phyloP scores from a whole-genome alignment of 2,113 vertebrate genomes.

The Pholis gunnellus region DNA sequence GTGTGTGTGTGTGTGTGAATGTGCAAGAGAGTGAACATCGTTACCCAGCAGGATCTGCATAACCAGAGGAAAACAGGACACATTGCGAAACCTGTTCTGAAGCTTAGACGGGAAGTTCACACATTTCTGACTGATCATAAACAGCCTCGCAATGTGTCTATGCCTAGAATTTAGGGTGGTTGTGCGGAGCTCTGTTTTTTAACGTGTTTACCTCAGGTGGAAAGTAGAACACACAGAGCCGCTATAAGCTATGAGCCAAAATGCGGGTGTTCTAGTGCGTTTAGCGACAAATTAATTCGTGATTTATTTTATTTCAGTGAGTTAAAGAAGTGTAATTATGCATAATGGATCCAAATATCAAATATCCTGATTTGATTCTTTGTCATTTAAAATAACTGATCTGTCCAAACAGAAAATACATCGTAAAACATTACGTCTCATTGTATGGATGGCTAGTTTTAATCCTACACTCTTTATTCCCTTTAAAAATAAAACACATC shows the following conservation, averaged over 20 bases:
- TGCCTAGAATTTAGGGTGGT: conserved; percentile 58
- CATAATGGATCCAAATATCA: background rate
- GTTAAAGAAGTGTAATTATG: conserved; percentile 12
- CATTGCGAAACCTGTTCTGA: conserved; percentile 73
- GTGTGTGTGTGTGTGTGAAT: conserved; percentile 52
- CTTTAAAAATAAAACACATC: conserved; percentile 40
- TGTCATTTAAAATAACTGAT: conserved; percentile 13
- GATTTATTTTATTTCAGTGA: conserved; percentile 14
- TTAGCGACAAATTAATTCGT: conserved; percentile 23
- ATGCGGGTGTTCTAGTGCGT: conserved; percentile 7
- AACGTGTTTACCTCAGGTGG: conserved; percentile 52
- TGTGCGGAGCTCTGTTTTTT: conserved; percentile 49
- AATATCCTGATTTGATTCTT: background rate
- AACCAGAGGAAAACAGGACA: conserved; percentile 78
- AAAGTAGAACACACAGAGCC: conserved; percentile 23
- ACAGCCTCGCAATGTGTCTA: conserved; percentile 57
- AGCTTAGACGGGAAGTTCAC: conserved; percentile 68
- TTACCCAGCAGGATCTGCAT: conserved; percentile 75
- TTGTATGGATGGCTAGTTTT: conserved; percentile 16
- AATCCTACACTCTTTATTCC: conserved; percentile 22
- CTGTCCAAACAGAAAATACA: background rate
- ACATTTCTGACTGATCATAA: conserved; percentile 77
- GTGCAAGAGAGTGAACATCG: conserved; percentile 59
- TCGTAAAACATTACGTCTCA: background rate
- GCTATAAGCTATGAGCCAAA: conserved; percentile 32